Base-by-base conservation (phyloP, 2,888 invertebrate species). In the Sinotaia quadrata region DNA sequence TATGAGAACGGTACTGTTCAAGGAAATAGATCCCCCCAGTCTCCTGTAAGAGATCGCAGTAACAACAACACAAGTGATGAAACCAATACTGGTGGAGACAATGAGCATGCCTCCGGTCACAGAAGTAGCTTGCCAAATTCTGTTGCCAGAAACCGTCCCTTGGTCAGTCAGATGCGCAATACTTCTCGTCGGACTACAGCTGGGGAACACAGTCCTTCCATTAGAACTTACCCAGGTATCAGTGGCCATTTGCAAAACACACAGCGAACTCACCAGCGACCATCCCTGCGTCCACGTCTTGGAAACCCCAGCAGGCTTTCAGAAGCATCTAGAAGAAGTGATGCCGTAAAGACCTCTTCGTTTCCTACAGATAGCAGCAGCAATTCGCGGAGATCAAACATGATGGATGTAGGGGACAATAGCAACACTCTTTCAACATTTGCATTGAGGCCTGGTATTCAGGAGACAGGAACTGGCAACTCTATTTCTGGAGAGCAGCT, bases 91-190 rank as follows among this genome's bases (percentile, higher is more conserved):
- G 18, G 47, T 47, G 8, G 18, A 21, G 47, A 24, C 47, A 18
- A 8, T 7, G 51, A 51, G 1, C 36, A 47, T 10, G 5, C 15
- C 31, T 12, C 33, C 3, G 24, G 21, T n/a, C 65, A 56, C n/a
- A 31, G 65, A 44, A 34, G 37, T 33, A 65, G 44, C 34, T 21
- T 44, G 27, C 65, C 56, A 31, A 56, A 56, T 29, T 56, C 65
- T 31, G n/a, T 37, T 2, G 27, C 33, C 21, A 36, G 65, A 29
- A 21, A 24, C 41, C 15, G 65, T 10, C 24, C 34, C 24, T 49
- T n/a, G n/a, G n/a, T n/a, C n/a, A n/a, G n/a, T n/a, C n/a, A n/a
- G n/a, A n/a, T n/a, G n/a, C n/a, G n/a, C n/a, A n/a, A n/a, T n/a
- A n/a, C n/a, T n/a, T n/a, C n/a, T n/a, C n/a, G n/a, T n/a, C n/a